Evolutionary conservation across 2,113 vertebrate species (phyloP), one percentile per base, ranked within the genome.

Genomic region (Myotis brandtii): DNA sequence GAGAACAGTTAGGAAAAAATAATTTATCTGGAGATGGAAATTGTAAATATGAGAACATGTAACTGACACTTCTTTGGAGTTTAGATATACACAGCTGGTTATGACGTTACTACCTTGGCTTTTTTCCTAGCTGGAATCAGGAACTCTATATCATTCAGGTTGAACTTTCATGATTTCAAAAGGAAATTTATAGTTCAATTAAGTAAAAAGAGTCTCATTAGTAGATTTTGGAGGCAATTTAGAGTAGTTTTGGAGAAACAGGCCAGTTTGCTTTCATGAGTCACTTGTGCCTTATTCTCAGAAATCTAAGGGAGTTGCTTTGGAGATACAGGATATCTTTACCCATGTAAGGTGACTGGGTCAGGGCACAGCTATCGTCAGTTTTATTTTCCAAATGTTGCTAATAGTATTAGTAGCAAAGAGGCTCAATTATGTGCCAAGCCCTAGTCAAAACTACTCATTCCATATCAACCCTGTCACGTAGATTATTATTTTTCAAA

Each of bases 121-220:
- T 69, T 75, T n/a, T 23, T 96, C n/a, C 64, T 48, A 48, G 50
- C 34, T 97, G 83, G 76, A 59, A 89, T 17, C 37, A 54, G 59
- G 46, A 91, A 67, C 32, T 83, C 3, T 95, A 14, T 92, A 92
- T 94, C 66, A 89, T 62, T 97, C 13, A 43, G 40, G 27, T 40
- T 94, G 37, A 9, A 64, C 34, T 84, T 93, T 82, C 72, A 54
- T 48, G 84, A 76, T 94, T 94, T 90, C 18, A 66, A 81, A 91
- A 91, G 37, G 30, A 96, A 94, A 96, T 81, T 89, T 94, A 73
- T 96, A 84, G 79, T 85, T 94, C 87, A 92, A 64, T 91, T 95
- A 95, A 92, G 54, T 84, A 76, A 93, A 90, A 93, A 67, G 37
- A 91, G 43, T 80, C 81, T 94, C 81, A 83, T 93, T 96, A 83